Base-by-base conservation (phyloP, 64 coral and sea anemone genomes). In the Trachythela sp. region DNA sequence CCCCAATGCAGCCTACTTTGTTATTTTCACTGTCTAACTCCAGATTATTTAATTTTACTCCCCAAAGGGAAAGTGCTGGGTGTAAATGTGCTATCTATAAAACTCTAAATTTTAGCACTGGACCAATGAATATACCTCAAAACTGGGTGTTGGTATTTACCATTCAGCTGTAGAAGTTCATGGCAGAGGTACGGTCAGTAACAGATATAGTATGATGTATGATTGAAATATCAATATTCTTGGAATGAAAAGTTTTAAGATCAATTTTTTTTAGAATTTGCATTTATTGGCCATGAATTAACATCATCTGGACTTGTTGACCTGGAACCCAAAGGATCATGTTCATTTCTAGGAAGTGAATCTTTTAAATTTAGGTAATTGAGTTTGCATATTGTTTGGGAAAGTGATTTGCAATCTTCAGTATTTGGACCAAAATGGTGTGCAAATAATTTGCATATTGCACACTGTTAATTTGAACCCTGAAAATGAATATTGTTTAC, bases 311-410 rank as follows among this genome's bases (percentile, higher is more conserved):
- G 75, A 15, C 30, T 80, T 0, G 26, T 30, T 14, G 75, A 80
- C 9, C 30, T 80, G 9, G 75, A 80, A 18, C 75, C 75, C 0
- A 80, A 80, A 39, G 75, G 33, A 18, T n/a, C n/a, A n/a, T 80
- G 75, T 37, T 80, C 37, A 38, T 80, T 80, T 80, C 9, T 80
- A 8, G 26, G 68, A 1, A 72, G 30, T 35, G 75, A 80, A 39
- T 80, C 75, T 80, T 80, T 80, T 80, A 80, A 80, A 80, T 80
- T 80, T 35, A 13, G 75, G 75, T 80, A 35, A 80, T 36, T 36
- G 35, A 38, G 15, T 36, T 0, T 22, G 20, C 20, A 7, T 1
- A 52, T 52, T 11, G 13, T 52, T 1, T 8, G 22, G 49, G 22
- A 52, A 52, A n/a, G n/a, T n/a, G n/a, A n/a, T n/a, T n/a, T n/a